These are phyloP conservation scores for Drosophila longiperda DNA, from an alignment of 2,888 invertebrate species.

Conservation along the genomic window DNA sequence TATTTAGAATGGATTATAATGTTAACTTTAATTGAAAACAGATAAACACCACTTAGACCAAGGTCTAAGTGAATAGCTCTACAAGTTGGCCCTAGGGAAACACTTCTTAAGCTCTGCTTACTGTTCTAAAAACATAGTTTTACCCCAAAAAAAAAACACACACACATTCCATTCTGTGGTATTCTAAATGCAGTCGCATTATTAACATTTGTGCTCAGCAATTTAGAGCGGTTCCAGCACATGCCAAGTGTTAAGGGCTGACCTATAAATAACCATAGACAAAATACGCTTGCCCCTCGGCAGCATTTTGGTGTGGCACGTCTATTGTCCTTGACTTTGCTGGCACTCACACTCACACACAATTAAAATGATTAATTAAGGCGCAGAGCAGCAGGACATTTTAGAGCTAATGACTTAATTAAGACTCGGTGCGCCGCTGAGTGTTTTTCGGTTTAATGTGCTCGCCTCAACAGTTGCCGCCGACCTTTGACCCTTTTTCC, in stretches of 20 bases:
- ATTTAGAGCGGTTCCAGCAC: constrained; percentile 40
- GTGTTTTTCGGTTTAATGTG: constrained; percentile 73
- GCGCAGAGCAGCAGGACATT: constrained; percentile 73
- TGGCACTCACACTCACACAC: constrained; percentile 44
- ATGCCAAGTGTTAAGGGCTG: constrained; percentile 46
- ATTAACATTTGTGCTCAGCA: constrained; percentile 37
- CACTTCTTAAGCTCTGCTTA: not conserved
- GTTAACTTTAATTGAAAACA: not conserved
- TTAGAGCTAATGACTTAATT: constrained; percentile 79
- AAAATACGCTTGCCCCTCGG: constrained; percentile 41
- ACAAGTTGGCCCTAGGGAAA: not conserved
- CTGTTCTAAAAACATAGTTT: not conserved
- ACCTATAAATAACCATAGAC: constrained; percentile 50
- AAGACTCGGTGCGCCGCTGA: constrained; percentile 55
- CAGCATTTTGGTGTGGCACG: constrained; percentile 29
- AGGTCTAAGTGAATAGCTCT: constrained; percentile 9
- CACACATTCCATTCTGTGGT: constrained; percentile 26
- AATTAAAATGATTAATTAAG: constrained; percentile 80
- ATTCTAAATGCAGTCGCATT: constrained; percentile 47
- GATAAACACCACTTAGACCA: not conserved
- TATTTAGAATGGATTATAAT: not conserved
- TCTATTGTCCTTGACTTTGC: constrained; percentile 60
- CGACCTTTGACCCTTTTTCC: constrained; percentile 79
- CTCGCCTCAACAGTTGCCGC: constrained; percentile 65
- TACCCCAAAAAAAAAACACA: not conserved